These are phyloP conservation scores for Raphicerus campestris DNA, from an alignment of 2,113 vertebrate species.

Conservation along the genomic window DNA sequence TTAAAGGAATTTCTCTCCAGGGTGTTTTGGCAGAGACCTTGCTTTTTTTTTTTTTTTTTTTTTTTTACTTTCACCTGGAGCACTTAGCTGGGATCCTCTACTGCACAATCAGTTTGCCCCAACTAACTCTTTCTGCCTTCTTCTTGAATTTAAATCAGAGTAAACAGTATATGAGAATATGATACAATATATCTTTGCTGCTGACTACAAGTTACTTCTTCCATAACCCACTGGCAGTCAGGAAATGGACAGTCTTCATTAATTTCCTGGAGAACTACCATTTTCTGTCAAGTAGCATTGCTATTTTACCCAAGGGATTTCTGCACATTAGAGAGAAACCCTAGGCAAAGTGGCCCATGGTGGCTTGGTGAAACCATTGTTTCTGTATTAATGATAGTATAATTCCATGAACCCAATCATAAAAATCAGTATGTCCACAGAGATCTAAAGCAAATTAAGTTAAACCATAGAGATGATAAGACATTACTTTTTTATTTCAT, in stretches of 20 bases:
- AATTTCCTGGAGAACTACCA: neutral
- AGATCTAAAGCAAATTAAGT: neutral
- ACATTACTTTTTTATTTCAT: neutral
- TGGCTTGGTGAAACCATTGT: neutral
- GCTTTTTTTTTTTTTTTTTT: neutral
- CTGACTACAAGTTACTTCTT: neutral
- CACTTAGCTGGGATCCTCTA: neutral
- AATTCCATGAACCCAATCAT: neutral
- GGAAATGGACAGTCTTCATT: neutral
- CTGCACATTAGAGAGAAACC: neutral
- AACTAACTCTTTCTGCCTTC: neutral
- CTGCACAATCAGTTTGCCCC: neutral
- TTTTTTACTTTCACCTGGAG: neutral
- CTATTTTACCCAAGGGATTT: neutral
- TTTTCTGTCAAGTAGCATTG: neutral
- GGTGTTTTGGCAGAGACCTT: slow-evolving; percentile 12
- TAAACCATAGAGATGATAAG: neutral
- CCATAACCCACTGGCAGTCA: neutral
- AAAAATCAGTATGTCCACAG: neutral
- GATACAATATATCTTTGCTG: neutral
- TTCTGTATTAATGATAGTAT: neutral
- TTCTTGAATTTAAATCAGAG: neutral
- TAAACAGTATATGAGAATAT: neutral
- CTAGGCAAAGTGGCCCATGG: neutral
- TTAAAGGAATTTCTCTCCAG: slow-evolving; percentile 53